phyloP scores from a whole-genome alignment of 2,113 vertebrate species.

The Elephantulus edwardii region DNA sequence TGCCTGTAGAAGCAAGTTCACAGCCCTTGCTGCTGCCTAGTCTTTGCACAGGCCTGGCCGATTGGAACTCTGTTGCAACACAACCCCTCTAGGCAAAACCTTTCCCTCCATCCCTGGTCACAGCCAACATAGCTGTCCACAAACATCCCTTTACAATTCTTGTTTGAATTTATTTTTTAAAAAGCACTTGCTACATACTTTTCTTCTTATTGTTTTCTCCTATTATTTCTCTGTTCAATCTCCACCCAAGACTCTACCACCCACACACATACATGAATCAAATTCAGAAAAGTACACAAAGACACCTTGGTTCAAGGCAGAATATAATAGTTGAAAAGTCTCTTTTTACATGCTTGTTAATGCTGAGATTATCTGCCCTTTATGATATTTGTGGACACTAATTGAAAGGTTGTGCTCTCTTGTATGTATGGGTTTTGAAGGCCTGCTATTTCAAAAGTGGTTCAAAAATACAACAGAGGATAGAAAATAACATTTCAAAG shows the following conservation, averaged over 20 bases:
- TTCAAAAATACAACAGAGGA: too few relatives aligned
- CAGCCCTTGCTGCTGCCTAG: background rate
- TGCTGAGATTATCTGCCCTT: background rate
- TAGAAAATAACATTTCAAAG: too few relatives aligned
- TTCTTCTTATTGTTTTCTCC: constrained; percentile 1
- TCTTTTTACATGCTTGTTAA: background rate
- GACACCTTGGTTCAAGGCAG: background rate
- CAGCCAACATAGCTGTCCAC: background rate
- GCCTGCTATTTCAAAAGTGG: too few relatives aligned
- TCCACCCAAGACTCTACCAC: background rate
- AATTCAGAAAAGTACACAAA: constrained; percentile 15
- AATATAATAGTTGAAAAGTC: background rate
- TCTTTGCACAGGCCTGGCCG: constrained; percentile 45
- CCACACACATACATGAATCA: background rate
- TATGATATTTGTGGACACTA: background rate
- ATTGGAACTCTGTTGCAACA: constrained; percentile 67
- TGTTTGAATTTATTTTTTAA: constrained; percentile 1
- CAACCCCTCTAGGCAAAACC: background rate
- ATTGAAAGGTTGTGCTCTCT: background rate
- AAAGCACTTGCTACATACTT: background rate
- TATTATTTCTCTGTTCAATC: background rate
- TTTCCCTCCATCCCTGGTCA: background rate
- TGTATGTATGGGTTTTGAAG: too few relatives aligned
- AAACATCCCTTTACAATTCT: constrained; percentile 38
- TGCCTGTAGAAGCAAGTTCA: background rate